These are phyloP conservation scores for Calliopsis andreniformis DNA, from an alignment of 1,140 invertebrate species.

Conservation along the genomic window DNA sequence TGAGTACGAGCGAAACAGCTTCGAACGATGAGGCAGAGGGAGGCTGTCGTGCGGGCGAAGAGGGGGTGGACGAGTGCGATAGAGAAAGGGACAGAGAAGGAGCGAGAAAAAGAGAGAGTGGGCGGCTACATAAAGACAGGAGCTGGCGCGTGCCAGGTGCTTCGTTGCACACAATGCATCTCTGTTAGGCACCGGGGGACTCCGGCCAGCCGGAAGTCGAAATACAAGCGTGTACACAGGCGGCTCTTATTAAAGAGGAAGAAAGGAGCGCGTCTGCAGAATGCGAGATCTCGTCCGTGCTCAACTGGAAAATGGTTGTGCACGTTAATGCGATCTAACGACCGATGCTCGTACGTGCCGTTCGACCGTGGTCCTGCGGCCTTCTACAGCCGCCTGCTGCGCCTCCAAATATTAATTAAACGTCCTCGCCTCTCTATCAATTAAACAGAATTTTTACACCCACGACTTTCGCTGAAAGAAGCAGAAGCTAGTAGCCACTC, in stretches of 20 bases:
- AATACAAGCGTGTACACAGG: constrained; percentile 71
- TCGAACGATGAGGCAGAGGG: background rate
- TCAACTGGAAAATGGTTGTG: constrained; percentile 58
- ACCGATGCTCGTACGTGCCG: constrained; percentile 39
- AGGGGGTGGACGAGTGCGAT: background rate
- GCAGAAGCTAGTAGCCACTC: constrained; percentile 29
- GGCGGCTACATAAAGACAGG: constrained; percentile 73
- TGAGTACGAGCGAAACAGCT: constrained; percentile 31
- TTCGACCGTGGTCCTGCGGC: background rate
- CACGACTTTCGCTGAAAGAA: background rate
- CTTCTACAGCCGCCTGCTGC: background rate
- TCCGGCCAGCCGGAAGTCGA: constrained; percentile 76
- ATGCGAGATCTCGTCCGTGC: constrained; percentile 56
- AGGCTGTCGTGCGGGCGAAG: background rate
- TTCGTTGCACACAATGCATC: constrained; percentile 77
- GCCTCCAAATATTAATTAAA: constrained; percentile 54
- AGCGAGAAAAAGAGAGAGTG: constrained; percentile 53
- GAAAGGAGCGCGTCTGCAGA: constrained; percentile 62
- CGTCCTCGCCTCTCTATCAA: background rate
- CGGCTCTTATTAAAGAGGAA: constrained; percentile 73
- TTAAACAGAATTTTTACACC: constrained; percentile 21
- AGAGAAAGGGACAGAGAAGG: constrained; percentile 28
- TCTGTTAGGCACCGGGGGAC: constrained; percentile 65
- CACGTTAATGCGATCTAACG: constrained; percentile 62
- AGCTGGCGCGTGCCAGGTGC: constrained; percentile 79